Base-by-base conservation (phyloP, 2,113 vertebrate genomes). In the Sorex araneus region DNA sequence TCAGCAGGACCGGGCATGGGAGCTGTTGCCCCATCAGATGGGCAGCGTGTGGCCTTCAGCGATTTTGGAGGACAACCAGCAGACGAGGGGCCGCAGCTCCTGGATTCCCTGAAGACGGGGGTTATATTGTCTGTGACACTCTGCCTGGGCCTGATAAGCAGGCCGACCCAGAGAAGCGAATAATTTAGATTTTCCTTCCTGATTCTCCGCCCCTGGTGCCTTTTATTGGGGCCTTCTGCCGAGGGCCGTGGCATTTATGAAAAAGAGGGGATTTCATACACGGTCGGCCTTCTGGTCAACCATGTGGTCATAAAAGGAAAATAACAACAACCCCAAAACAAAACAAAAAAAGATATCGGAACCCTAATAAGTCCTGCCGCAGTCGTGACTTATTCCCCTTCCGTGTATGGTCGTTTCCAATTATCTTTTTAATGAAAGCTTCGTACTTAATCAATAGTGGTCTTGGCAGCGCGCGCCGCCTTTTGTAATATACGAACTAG, bases 351-450 rank as follows among this genome's bases (percentile, higher is more conserved):
- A 50, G 10, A 50, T 2, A 10, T 13, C 47, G 75, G 85, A 92
- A 19, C 50, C 40, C 11, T 4, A 64, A 87, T 84, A 64, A 0
- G 45, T 83, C 94, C 94, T 36, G 86, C 4, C 60, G 89, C 92
- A 82, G 74, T 70, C 50, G 95, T 90, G 92, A 94, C 93, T 97
- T 95, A 76, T 84, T 97, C 95, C 94, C 16, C 63, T 92, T 93
- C 90, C 79, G 84, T 57, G 13, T 40, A 2, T 75, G 32, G 91
- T 92, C 63, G n/a, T 92, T 97, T 95, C 96, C 97, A 97, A 96
- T 98, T 95, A 96, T 96, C 97, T 96, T 94, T 96, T 90, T 93
- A 89, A 84, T 94, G 96, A 96, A 97, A 87, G 87, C 95, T 92
- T 92, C 15, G 80, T 92, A 71, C 89, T 96, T 97, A 96, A 97